A percentile compares a stretch with the other conserved stretches of the same genome.
Conservation (phyloP, 2,113 vertebrate species). For the Suncus etruscus region DNA sequence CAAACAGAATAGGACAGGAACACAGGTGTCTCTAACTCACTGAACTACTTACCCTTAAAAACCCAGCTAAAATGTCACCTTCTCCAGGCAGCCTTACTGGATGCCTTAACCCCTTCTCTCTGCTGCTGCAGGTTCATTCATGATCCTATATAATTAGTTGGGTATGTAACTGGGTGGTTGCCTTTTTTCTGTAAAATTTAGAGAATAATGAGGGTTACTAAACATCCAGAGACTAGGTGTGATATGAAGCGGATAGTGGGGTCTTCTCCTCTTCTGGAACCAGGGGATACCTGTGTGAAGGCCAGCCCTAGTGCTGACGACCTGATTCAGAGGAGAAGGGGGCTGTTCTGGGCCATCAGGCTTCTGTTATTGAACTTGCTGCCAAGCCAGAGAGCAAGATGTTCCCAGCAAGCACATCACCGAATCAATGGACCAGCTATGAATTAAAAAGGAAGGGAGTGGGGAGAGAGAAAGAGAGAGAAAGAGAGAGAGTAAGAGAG, state of each 20-base stretch:
- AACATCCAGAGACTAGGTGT: too few species aligned
- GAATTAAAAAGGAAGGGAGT: constrained; percentile 61
- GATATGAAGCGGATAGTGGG: background rate
- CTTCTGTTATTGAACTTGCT: constrained; percentile 33
- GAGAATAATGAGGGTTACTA: background rate
- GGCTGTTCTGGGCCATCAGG: background rate
- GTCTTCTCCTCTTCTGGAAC: background rate
- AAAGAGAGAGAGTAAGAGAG: too few species aligned
- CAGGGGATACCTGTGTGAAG: background rate
- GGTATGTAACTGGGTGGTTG: background rate
- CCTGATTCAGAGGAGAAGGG: background rate
- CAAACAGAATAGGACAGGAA: background rate
- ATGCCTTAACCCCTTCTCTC: background rate
- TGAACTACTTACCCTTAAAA: too few species aligned
- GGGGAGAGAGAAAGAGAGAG: too few species aligned
- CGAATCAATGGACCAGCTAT: constrained; percentile 42
- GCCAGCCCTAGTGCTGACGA: fast-evolving
- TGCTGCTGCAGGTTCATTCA: background rate
- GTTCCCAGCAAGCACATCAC: background rate
- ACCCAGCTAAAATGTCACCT: too few species aligned
- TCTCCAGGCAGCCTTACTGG: background rate
- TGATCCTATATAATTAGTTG: background rate
- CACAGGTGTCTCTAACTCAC: too few species aligned
- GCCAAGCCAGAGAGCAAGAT: constrained; percentile 58
- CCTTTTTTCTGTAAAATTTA: background rate